Base-by-base conservation (phyloP, 2,797 vertebrate species). In the Aldrovandia affinis region DNA sequence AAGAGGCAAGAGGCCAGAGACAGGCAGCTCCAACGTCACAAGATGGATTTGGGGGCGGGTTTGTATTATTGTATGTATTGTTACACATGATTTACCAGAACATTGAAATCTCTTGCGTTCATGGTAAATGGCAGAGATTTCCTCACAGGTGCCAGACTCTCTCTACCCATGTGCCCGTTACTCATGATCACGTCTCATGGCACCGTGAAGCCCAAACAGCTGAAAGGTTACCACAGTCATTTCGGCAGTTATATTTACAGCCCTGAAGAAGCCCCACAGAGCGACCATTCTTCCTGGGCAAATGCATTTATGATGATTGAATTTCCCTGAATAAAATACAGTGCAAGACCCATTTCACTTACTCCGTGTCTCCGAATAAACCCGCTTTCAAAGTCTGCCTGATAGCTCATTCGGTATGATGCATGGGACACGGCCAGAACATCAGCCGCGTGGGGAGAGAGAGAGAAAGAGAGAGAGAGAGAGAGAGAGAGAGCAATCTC, bases 281-380 rank as follows among this genome's bases (percentile, higher is more conserved):
- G 77, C 20, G 6, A 25, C 39, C 78, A 61, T 75, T 82, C 78
- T 83, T 83, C 65, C 65, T 73, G 63, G 55, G 30, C 73, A 86
- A 86, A 83, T 83, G 82, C 65, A 28, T 86, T 86, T 86, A 86
- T 73, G 85, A 79, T 83, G 82, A 86, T 86, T 86, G 78, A 83
- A 83, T 86, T 86, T 83, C 75, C 80, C 77, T 81, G 54, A 86
- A 86, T 86, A 86, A 86, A 83, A 86, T 39, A 81, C 7, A 57
- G 33, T 39, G 63, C 55, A 57, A 28, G 20, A 83, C 63, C 63
- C 39, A 61, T 81, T 83, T 50, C 65, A 81, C 82, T 80, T 68
- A 75, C 50, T 83, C 44, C 54, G 22, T 33, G 78, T 79, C 61
- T 77, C 39, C n/a, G 30, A 81, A 81, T 75, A 80, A 86, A 83